These are phyloP conservation scores for Pteropus alecto DNA, from an alignment of 2,113 vertebrate genomes.

Conservation along the genomic window DNA sequence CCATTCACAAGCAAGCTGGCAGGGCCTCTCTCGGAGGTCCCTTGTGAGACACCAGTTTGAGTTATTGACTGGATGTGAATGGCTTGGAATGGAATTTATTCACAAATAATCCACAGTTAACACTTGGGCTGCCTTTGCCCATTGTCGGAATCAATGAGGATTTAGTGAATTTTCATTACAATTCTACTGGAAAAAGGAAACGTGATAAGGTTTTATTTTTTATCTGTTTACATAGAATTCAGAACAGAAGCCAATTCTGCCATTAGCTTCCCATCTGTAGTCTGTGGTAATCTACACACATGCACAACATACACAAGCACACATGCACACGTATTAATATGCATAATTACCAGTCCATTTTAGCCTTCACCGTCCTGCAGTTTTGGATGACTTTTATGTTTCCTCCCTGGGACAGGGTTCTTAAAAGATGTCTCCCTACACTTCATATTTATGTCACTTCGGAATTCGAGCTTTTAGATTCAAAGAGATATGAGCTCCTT, in stretches of 20 bases:
- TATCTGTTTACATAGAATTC: not conserved
- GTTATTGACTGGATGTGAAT: not conserved
- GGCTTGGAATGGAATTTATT: not conserved
- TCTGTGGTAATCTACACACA: not conserved
- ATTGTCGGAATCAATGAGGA: not conserved
- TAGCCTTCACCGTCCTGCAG: not conserved
- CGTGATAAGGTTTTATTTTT: not conserved
- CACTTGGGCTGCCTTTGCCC: not conserved
- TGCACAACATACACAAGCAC: not conserved
- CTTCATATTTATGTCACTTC: not conserved
- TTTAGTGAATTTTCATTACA: not conserved
- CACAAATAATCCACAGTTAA: not conserved
- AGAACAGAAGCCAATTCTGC: not conserved
- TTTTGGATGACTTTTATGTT: not conserved
- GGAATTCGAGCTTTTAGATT: not conserved
- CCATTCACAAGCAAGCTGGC: not conserved
- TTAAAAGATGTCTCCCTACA: not conserved
- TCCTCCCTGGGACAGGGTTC: not conserved
- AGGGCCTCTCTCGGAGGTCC: not conserved
- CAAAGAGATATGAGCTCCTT: not conserved
- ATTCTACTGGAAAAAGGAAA: not conserved
- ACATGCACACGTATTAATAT: not conserved
- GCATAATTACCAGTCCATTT: not conserved
- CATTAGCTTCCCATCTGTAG: not conserved
- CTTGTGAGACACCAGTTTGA: not conserved